A percentile compares a stretch with the other conserved stretches of the same genome.
Conservation (phyloP, 2,888 invertebrate genomes). For the Calameuta idolon region DNA sequence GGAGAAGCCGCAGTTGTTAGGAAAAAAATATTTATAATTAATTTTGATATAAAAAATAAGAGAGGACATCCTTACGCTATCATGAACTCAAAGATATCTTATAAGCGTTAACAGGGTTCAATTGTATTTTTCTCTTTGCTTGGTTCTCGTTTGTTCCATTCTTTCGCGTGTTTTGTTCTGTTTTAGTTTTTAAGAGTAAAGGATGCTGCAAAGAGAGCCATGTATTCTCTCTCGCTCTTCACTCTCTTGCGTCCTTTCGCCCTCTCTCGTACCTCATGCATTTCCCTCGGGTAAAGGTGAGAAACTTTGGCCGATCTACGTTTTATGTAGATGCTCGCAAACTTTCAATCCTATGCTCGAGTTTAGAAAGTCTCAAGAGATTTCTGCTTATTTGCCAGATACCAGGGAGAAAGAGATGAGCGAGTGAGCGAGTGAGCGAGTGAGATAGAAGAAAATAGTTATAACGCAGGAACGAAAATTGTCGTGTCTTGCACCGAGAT, state of each 20-base stretch:
- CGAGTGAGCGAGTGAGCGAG: not conserved
- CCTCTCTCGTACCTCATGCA: not conserved
- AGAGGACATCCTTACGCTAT: conserved; percentile 10
- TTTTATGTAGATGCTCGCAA: conserved; percentile 53
- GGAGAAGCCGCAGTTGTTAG: conserved; percentile 36
- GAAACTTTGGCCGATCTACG: conserved; percentile 52
- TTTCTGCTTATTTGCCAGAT: not conserved
- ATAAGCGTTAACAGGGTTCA: not conserved
- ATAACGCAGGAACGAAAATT: not conserved
- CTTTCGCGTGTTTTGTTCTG: not conserved
- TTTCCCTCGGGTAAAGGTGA: conserved; percentile 21
- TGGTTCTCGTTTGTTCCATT: not conserved
- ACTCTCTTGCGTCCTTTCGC: not conserved
- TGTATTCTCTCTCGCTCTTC: not conserved
- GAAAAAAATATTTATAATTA: not conserved
- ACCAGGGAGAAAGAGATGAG: not conserved
- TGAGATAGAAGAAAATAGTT: conserved; percentile 2
- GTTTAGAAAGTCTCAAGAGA: not conserved
- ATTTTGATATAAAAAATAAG: conserved; percentile 19
- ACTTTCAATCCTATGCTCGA: conserved; percentile 32
- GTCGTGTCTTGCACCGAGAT: not conserved
- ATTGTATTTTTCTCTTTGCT: not conserved
- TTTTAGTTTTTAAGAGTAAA: not conserved
- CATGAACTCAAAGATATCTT: not conserved
- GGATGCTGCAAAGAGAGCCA: not conserved